These are phyloP conservation scores for Eulithis prunata DNA, from an alignment of 2,888 invertebrate genomes.

Conservation along the genomic window DNA sequence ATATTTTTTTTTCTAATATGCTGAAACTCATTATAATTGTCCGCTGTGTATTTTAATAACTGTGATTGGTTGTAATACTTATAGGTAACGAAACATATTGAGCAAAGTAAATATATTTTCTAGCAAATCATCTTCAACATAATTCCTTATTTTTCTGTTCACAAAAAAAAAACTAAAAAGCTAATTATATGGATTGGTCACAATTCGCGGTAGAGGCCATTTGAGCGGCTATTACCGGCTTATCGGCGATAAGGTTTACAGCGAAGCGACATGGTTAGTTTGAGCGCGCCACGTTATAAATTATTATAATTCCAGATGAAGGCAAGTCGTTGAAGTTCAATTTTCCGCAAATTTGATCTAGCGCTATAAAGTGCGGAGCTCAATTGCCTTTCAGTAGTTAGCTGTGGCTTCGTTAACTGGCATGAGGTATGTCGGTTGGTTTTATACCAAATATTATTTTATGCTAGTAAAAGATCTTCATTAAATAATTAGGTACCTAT, in stretches of 20 bases:
- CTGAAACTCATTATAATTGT: no score
- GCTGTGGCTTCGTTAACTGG: constrained; percentile 26
- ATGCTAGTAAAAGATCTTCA: no score
- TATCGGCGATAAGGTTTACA: constrained; percentile 76
- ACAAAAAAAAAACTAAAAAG: constrained; percentile 48
- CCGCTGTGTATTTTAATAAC: no score
- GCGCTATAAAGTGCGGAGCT: constrained; percentile 63
- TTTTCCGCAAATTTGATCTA: constrained; percentile 82
- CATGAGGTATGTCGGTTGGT: constrained; percentile 16
- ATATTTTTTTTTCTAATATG: no score
- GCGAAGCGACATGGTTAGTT: constrained; percentile 80
- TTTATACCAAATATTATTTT: not conserved
- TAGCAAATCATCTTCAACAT: no score
- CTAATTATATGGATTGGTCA: constrained; percentile 74
- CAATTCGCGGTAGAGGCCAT: constrained; percentile 70
- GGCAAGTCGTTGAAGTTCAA: constrained; percentile 71
- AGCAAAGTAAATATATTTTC: no score
- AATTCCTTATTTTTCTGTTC: constrained; percentile 18
- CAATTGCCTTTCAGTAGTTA: constrained; percentile 33
- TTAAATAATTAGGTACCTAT: no score
- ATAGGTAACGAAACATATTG: no score
- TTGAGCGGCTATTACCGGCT: constrained; percentile 74
- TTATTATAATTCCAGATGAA: constrained; percentile 76
- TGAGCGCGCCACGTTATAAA: constrained; percentile 75
- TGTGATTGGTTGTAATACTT: no score